Evolutionary conservation across 2,888 invertebrate genomes (phyloP).

Genomic region (Deilephila elpenor): DNA sequence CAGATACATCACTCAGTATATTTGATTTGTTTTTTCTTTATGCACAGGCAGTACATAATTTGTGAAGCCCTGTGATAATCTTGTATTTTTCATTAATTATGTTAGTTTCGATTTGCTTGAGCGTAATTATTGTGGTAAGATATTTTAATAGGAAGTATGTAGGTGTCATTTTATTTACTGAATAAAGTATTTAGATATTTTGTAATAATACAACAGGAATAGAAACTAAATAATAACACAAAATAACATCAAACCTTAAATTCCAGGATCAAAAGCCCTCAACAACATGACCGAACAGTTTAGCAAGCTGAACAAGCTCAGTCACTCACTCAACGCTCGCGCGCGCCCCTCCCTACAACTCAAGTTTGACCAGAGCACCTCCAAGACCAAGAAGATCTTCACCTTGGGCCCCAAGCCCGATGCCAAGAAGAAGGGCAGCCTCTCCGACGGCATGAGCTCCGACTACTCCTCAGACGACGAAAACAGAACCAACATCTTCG

Average conservation of each 20-base stretch:
- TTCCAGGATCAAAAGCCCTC: constrained; percentile 91
- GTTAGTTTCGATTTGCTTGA: not conserved
- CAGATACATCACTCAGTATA: too few species aligned
- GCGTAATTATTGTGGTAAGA: too few species aligned
- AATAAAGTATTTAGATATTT: too few species aligned
- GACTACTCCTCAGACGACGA: constrained; percentile 84
- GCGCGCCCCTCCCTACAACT: constrained; percentile 80
- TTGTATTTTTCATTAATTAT: too few species aligned
- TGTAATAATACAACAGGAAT: not conserved
- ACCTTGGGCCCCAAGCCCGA: constrained; percentile 76
- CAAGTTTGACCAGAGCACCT: constrained; percentile 75
- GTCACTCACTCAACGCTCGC: constrained; percentile 86
- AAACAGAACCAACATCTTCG: constrained; percentile 77
- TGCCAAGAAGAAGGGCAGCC: constrained; percentile 86
- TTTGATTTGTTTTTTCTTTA: too few species aligned
- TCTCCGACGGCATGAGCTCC: constrained; percentile 86
- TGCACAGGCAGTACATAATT: too few species aligned
- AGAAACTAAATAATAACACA: not conserved
- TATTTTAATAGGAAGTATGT: too few species aligned
- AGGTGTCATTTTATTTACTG: too few species aligned
- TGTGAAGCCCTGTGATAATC: too few species aligned
- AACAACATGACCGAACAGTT: constrained; percentile 95
- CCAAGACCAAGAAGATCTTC: constrained; percentile 79
- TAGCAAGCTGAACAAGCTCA: constrained; percentile 91
- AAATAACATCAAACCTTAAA: constrained; percentile 31